Evolutionary conservation across 2,888 invertebrate species (phyloP).

Genomic region (Erynnis tages): DNA sequence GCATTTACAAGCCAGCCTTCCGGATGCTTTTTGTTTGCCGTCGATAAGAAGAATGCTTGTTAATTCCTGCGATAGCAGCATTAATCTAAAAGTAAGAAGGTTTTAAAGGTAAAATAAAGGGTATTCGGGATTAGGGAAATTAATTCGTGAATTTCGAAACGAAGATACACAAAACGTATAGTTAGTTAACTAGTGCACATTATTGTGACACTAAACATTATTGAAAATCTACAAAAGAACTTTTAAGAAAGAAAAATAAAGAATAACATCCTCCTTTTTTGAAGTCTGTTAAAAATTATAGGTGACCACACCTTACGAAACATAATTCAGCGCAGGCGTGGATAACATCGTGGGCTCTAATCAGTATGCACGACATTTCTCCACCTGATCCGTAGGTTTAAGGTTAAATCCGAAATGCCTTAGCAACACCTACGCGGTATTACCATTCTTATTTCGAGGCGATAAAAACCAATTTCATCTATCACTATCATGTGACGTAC

Average conservation of each 20-base stretch:
- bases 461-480: conserved; percentile 30
- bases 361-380: conserved; percentile 41
- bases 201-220: no score
- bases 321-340: neutral
- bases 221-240: no score
- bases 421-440: conserved; percentile 35
- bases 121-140: no score
- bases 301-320: conserved; percentile 9
- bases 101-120: no score
- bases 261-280: no score
- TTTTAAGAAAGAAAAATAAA: no score
- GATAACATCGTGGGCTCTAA: conserved; percentile 33
- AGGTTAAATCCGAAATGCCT: conserved; percentile 40
- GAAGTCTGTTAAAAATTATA: neutral
- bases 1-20: conserved; percentile 1
- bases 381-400: conserved; percentile 40
- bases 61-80: no score
- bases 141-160: no score
- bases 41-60: neutral
- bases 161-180: no score
- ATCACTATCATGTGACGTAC: conserved; percentile 1
- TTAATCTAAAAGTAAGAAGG: no score
- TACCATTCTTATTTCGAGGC: conserved; percentile 28
- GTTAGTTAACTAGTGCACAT: no score
- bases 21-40: neutral